Evolutionary conservation across 2,888 invertebrate species (phyloP).

Genomic region (Homarus gammarus): DNA sequence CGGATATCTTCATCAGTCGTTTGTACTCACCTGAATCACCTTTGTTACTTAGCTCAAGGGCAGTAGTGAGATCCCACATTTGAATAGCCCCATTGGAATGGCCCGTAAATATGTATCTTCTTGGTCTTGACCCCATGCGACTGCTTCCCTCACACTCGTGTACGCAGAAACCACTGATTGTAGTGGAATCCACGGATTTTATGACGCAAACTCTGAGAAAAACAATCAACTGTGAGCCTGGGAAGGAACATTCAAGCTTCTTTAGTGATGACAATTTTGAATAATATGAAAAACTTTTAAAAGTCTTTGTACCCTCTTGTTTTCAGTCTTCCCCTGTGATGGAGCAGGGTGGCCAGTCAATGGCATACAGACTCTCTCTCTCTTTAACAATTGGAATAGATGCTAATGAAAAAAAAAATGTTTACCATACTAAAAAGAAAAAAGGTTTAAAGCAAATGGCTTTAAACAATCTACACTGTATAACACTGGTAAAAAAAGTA

Average conservation of each 20-base stretch:
- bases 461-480: too few species aligned
- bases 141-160: slow-evolving; percentile 98
- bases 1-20: not conserved
- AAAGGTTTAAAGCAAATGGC: too few species aligned
- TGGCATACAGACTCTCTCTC: too few species aligned
- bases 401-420: too few species aligned
- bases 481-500: too few species aligned
- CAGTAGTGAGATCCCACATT: slow-evolving; percentile 99
- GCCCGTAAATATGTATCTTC: slow-evolving; percentile 92
- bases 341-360: too few species aligned
- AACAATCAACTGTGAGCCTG: not conserved
- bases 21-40: slow-evolving; percentile 56
- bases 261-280: too few species aligned
- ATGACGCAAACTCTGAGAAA: slow-evolving; percentile 91
- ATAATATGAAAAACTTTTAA: too few species aligned
- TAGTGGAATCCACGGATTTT: slow-evolving; percentile 94
- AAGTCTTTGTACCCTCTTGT: too few species aligned
- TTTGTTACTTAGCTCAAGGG: slow-evolving; percentile 85
- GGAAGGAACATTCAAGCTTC: not conserved
- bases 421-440: too few species aligned
- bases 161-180: slow-evolving; percentile 96
- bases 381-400: too few species aligned
- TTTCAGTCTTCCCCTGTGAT: too few species aligned
- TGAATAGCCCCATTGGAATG: slow-evolving; percentile 95
- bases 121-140: slow-evolving; percentile 92